Evolutionary conservation across 2,888 invertebrate species (phyloP).

Genomic region (Therioaphis trifolii): DNA sequence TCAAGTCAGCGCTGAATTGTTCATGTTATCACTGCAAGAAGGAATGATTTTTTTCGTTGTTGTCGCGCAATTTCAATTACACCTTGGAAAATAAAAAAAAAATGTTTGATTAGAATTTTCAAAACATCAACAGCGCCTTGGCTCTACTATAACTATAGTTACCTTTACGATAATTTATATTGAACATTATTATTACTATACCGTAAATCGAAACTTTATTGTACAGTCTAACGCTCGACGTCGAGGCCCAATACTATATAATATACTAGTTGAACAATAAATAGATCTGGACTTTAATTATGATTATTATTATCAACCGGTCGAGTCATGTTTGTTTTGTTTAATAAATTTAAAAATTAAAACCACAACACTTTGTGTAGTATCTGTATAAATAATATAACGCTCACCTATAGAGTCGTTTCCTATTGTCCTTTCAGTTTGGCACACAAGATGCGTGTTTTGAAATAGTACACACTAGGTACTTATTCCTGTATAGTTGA

Average conservation of each 20-base stretch:
- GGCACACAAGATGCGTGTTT: no score
- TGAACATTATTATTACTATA: constrained; percentile 5
- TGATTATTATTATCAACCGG: constrained; percentile 2
- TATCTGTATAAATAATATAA: no score
- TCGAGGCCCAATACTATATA: background rate
- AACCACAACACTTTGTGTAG: no score
- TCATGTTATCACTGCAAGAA: constrained; percentile 90
- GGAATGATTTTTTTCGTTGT: constrained; percentile 69
- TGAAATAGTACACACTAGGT: no score
- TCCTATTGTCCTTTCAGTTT: no score
- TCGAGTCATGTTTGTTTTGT: constrained; percentile 9
- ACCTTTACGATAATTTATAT: background rate
- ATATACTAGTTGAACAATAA: background rate
- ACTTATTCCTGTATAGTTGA: no score
- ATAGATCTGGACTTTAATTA: constrained; percentile 4
- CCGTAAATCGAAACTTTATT: constrained; percentile 1
- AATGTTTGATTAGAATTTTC: constrained; percentile 47
- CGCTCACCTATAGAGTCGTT: no score
- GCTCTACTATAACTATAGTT: constrained; percentile 42
- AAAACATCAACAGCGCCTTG: background rate
- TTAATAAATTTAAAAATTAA: constrained; percentile 27
- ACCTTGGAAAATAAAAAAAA: background rate
- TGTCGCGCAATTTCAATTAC: background rate
- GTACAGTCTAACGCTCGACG: background rate
- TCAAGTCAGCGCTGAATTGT: constrained; percentile 85